Base-by-base conservation (phyloP, 2,888 invertebrate genomes). In the Clunio marinus region DNA sequence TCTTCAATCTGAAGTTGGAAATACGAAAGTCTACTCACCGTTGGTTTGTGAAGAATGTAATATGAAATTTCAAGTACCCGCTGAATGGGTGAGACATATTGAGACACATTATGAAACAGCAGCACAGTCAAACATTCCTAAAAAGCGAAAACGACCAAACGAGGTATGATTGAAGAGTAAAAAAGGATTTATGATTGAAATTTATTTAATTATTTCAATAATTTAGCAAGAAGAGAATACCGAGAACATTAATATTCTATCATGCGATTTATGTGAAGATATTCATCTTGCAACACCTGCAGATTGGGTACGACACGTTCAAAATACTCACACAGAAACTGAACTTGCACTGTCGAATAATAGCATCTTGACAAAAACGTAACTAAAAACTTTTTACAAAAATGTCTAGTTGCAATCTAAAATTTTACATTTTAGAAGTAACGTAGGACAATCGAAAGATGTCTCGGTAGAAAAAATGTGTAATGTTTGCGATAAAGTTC, bases 291-390 rank as follows among this genome's bases (percentile, higher is more conserved):
- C 87, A 55, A 90, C 89, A 70, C 91, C 92, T 0, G 91, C 86
- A 20, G 91, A 91, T 78, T 92, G 92, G 92, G 92, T 92, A 57
- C 86, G 90, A 2, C 92, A 92, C 75, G 88, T 92, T 75, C 91
- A 91, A 76, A 88, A 85, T 75, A 86, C 88, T 32, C 92, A 92
- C 77, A 91, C 91, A 0, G 91, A 91, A 76, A 80, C 82, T 72
- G 90, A 91, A 81, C 80, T 91, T 78, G 89, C 89, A 76, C 80
- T 88, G 77, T 88, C 87, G 80, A 88, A 88, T 80, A 86, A 85
- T 77, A 85, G 85, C 76, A 83, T 83, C 75, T 84, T 86, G 75
- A 85, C 85, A 75, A 84, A 83, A 79, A 80, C 81, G 80, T 82
- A 82, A 82, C 80, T 81, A 81, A 81, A 81, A 81, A 80, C 81